Evolutionary conservation across 2,797 vertebrate species (phyloP).

Genomic region (Dendrocincla fuliginosa): DNA sequence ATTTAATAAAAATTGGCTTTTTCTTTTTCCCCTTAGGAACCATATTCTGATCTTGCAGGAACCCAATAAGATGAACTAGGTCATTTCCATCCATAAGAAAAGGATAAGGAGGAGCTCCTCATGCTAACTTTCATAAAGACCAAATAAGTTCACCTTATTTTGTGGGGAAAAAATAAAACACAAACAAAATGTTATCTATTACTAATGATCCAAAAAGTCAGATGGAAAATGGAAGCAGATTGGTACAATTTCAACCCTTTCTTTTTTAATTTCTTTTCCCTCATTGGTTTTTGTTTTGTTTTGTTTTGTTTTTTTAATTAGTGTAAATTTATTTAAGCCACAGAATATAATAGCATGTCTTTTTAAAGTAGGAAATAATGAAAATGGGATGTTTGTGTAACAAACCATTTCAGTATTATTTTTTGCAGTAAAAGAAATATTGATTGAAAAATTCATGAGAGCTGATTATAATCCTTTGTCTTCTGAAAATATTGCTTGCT

Average conservation of each 20-base stretch:
- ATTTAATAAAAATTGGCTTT: rapidly evolving
- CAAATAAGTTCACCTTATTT: neutral
- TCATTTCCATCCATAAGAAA: neutral
- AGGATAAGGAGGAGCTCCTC: neutral
- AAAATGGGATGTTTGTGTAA: neutral
- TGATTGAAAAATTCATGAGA: neutral
- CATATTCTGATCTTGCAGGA: neutral
- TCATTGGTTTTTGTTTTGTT: no score
- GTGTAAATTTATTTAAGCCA: neutral
- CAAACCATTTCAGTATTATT: neutral
- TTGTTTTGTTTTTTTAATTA: neutral
- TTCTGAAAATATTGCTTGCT: neutral
- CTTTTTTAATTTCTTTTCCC: neutral
- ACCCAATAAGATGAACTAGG: neutral
- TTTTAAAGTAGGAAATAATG: neutral
- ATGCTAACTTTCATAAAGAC: neutral
- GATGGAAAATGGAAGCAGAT: neutral
- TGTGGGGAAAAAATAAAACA: rapidly evolving
- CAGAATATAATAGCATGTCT: neutral
- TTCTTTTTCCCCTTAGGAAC: neutral
- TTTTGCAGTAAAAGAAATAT: neutral
- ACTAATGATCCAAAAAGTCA: neutral
- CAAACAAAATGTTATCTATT: neutral
- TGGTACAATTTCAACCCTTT: neutral
- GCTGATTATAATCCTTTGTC: neutral